phyloP scores from a whole-genome alignment of 2,113 vertebrate genomes.

The Sisor rabdophorus region DNA sequence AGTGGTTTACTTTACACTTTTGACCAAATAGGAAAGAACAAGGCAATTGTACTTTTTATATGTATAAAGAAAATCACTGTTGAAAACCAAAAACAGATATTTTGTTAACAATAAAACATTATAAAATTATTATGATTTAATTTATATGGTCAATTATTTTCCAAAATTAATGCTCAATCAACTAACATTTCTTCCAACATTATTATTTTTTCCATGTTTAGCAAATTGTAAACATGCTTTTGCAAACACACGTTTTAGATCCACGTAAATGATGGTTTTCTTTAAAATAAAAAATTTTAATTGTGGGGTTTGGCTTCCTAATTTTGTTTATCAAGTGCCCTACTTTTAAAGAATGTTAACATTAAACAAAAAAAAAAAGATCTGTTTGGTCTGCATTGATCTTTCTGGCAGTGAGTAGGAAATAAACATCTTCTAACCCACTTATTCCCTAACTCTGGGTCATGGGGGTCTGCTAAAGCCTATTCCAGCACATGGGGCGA shows the following conservation, averaged over 20 bases:
- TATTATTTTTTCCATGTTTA: background rate
- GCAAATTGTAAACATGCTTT: background rate
- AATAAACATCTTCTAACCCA: too few species aligned
- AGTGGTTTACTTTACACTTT: background rate
- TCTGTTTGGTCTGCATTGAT: slow-evolving; percentile 22
- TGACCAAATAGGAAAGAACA: background rate
- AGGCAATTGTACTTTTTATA: background rate
- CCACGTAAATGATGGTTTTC: background rate
- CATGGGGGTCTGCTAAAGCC: too few species aligned
- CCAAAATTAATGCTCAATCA: background rate
- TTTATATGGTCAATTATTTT: background rate
- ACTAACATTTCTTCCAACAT: background rate
- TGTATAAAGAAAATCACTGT: background rate
- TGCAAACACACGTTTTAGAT: background rate
- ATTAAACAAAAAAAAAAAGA: background rate
- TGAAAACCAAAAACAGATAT: background rate
- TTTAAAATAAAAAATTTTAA: too few species aligned
- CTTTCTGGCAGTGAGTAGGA: slow-evolving; percentile 12
- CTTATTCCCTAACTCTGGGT: too few species aligned
- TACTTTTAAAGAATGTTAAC: background rate
- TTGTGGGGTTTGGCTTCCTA: background rate
- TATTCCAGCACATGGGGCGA: too few species aligned
- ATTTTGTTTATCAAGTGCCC: slow-evolving; percentile 1
- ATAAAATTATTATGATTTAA: background rate
- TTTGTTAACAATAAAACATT: background rate